Percentiles rank a stretch among this genome's conserved stretches.
Evolutionary conservation across 2,797 vertebrate species (phyloP).

Genomic region (Hydrophis major): DNA sequence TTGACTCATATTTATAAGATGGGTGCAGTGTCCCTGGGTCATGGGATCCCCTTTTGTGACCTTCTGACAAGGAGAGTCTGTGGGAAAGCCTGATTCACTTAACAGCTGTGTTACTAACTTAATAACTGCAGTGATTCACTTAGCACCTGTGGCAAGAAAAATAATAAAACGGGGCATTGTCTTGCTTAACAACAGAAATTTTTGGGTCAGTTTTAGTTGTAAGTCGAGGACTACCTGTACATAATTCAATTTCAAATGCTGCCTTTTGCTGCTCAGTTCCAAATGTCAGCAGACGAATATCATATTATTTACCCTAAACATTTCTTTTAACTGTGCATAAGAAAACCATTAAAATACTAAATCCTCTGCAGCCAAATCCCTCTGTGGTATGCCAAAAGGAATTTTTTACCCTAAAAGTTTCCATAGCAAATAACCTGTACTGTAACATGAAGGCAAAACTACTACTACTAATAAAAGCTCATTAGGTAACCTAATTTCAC

Average conservation of each 20-base stretch:
- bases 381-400: neutral
- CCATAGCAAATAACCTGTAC: neutral
- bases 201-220: neutral
- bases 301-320: neutral
- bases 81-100: neutral
- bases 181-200: neutral
- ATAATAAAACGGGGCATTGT: neutral
- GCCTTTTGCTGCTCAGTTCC: neutral
- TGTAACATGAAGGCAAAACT: neutral
- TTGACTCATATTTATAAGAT: no score
- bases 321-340: neutral
- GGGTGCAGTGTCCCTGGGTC: neutral
- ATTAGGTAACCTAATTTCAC: neutral
- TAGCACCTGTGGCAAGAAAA: neutral
- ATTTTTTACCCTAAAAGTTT: neutral
- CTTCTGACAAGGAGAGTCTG: neutral
- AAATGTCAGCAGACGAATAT: neutral
- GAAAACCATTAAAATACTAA: neutral
- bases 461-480: neutral
- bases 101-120: neutral
- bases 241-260: neutral
- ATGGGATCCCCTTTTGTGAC: neutral
- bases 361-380: neutral
- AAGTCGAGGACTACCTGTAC: neutral
- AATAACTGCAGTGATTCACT: no score